Conservation (phyloP, 2,113 vertebrate genomes). For the Rissa tridactyla region DNA sequence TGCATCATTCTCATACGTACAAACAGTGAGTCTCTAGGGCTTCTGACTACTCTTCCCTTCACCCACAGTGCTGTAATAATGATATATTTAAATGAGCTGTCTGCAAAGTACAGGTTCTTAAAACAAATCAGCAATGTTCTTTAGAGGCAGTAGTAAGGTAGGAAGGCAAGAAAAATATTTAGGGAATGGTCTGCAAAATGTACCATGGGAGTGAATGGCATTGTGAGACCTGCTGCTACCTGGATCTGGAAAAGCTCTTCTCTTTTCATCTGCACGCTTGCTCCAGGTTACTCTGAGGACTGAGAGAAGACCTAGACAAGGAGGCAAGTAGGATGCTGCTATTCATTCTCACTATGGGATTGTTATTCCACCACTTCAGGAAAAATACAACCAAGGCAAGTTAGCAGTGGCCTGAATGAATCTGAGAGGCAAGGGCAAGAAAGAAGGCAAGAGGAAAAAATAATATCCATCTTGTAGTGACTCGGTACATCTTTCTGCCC, state of each 20-base stretch:
- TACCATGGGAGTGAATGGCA: neutral
- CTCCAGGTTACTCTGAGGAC: constrained; percentile 50
- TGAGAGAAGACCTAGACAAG: constrained; percentile 49
- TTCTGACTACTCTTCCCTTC: constrained; percentile 69
- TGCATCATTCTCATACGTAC: constrained; percentile 80
- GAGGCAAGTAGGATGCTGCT: constrained; percentile 45
- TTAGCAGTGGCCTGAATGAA: constrained; percentile 34
- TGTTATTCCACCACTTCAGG: constrained; percentile 56
- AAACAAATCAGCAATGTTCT: constrained; percentile 54
- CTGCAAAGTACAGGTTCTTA: constrained; percentile 54
- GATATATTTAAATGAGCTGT: constrained; percentile 74
- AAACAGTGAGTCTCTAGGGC: constrained; percentile 79
- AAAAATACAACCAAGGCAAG: constrained; percentile 49
- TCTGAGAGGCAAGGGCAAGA: constrained; percentile 35
- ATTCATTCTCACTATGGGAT: constrained; percentile 41
- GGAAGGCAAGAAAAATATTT: constrained; percentile 34
- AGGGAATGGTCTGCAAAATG: constrained; percentile 18
- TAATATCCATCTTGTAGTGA: neutral
- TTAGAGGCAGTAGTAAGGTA: constrained; percentile 50
- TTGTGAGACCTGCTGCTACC: constrained; percentile 23
- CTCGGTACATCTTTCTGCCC: neutral
- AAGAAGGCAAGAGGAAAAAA: neutral
- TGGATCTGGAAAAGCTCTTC: constrained; percentile 45
- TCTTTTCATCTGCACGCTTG: constrained; percentile 40
- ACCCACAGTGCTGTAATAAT: constrained; percentile 71